phyloP scores from a whole-genome alignment of 2,797 vertebrate genomes.

The Calcarius lapponicus region DNA sequence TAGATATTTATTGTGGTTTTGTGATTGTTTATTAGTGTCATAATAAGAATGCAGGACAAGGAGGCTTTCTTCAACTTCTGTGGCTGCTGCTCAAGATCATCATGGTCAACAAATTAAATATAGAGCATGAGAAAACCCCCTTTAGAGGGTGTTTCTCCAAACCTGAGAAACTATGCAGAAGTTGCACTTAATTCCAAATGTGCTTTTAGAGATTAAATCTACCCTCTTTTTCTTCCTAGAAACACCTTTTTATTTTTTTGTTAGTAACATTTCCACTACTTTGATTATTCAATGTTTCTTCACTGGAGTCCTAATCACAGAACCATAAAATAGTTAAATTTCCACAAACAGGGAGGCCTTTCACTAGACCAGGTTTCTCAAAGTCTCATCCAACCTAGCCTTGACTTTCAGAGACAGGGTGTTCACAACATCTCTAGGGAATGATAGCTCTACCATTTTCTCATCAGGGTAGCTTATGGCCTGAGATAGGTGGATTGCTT shows the following conservation, averaged over 20 bases:
- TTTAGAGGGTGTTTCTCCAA: neutral
- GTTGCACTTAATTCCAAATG: neutral
- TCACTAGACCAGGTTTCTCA: neutral
- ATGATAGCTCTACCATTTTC: neutral
- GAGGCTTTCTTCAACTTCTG: neutral
- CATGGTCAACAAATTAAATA: neutral
- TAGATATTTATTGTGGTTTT: neutral
- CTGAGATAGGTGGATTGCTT: neutral
- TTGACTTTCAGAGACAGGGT: neutral
- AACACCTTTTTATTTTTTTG: neutral
- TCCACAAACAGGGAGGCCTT: neutral
- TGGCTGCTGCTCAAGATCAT: neutral
- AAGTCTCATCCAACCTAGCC: neutral
- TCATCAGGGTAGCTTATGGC: neutral
- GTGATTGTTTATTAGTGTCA: neutral
- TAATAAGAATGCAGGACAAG: neutral
- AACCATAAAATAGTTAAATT: neutral
- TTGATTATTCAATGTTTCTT: neutral
- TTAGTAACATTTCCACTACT: neutral
- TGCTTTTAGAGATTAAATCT: neutral
- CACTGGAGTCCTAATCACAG: neutral
- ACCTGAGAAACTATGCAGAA: neutral
- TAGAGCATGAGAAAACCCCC: neutral
- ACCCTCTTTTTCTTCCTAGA: neutral
- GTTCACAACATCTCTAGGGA: neutral